phyloP scores from a whole-genome alignment of 30 jellyfish, hydroid and myxozoan genomes.

The Aurelia sp. region DNA sequence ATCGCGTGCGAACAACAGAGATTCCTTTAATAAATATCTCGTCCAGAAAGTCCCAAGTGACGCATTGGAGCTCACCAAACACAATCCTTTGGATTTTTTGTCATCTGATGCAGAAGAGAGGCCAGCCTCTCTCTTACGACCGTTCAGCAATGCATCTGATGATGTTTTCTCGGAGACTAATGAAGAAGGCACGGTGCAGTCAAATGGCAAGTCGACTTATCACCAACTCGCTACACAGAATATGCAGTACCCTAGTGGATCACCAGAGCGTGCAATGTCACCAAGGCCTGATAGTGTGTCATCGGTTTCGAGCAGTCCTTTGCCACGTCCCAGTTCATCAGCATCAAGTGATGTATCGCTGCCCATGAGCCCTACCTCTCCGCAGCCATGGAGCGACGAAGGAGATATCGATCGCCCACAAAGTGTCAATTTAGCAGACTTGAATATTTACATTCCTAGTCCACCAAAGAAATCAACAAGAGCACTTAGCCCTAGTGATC shows the following conservation, averaged over 20 bases:
- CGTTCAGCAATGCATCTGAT: constrained; percentile 24
- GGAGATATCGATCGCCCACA: constrained; percentile 34
- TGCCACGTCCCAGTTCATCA: no score
- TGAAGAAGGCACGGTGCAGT: no score
- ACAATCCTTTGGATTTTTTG: constrained; percentile 20
- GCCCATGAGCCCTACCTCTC: no score
- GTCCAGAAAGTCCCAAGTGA: constrained; percentile 7
- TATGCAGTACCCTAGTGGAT: no score
- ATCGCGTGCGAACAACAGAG: not conserved
- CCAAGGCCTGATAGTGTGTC: no score
- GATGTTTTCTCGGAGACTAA: constrained; percentile 21
- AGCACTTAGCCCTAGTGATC: constrained; percentile 40
- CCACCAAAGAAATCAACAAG: constrained; percentile 56
- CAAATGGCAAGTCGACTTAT: no score
- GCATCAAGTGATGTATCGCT: no score
- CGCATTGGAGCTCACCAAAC: not conserved
- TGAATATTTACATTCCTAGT: constrained; percentile 58
- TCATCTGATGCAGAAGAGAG: constrained; percentile 19
- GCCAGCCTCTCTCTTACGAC: constrained; percentile 27
- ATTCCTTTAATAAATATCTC: constrained; percentile 41
- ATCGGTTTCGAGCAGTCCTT: no score
- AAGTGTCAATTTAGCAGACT: constrained; percentile 51
- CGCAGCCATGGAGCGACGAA: not conserved
- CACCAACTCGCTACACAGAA: no score
- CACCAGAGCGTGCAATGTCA: no score